These are phyloP conservation scores for Ormyrus thymus DNA, from an alignment of 2,888 invertebrate species.

Conservation along the genomic window DNA sequence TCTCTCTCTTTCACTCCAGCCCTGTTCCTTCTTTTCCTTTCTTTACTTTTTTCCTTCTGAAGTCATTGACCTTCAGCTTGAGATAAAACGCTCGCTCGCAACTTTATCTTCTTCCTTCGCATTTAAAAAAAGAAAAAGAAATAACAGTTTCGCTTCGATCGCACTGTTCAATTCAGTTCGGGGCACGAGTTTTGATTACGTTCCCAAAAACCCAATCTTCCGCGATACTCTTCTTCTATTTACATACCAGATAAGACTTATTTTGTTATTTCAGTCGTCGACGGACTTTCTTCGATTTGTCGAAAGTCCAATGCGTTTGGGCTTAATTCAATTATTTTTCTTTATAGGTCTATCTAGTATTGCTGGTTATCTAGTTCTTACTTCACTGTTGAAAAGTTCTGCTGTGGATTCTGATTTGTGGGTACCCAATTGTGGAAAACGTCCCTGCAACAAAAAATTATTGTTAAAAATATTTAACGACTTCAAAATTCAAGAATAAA, in stretches of 20 bases:
- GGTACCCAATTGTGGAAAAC: constrained; percentile 94
- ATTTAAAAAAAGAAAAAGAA: constrained; percentile 39
- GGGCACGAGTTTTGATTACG: constrained; percentile 56
- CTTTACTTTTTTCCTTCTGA: neutral
- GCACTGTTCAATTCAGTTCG: constrained; percentile 52
- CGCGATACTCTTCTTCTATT: constrained; percentile 43
- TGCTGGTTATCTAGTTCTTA: constrained; percentile 73
- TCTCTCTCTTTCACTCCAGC: constrained; percentile 27
- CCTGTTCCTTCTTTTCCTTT: constrained; percentile 17
- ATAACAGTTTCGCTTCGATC: constrained; percentile 25
- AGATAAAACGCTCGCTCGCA: neutral
- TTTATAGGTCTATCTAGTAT: constrained; percentile 16
- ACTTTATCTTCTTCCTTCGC: neutral
- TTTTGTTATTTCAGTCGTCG: constrained; percentile 56
- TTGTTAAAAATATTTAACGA: neutral
- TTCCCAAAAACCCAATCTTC: constrained; percentile 53
- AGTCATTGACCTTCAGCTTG: neutral
- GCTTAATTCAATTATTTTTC: constrained; percentile 33
- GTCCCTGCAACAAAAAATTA: constrained; percentile 79
- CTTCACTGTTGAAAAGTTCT: constrained; percentile 88
- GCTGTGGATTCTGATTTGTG: constrained; percentile 86
- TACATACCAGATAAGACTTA: constrained; percentile 57
- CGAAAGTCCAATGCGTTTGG: constrained; percentile 53
- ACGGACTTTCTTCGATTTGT: constrained; percentile 51
- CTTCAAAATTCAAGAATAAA: no score